Evolutionary conservation across 2,888 invertebrate species (phyloP).

Genomic region (Phragmatobia fuliginosa): DNA sequence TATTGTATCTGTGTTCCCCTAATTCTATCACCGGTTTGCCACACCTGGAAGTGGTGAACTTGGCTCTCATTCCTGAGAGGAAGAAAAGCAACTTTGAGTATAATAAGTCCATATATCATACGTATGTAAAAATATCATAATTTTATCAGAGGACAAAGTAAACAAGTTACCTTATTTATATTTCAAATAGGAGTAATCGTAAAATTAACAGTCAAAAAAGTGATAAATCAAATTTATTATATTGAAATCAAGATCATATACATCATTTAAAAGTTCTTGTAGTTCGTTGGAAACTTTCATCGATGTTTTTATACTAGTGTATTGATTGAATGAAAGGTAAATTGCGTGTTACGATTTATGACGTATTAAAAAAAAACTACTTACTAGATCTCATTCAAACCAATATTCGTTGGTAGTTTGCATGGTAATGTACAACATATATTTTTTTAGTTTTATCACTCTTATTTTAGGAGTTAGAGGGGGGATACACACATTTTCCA

Average conservation of each 20-base stretch:
- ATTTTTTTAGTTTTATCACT: too few relatives aligned
- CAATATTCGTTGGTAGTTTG: too few relatives aligned
- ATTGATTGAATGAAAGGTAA: too few relatives aligned
- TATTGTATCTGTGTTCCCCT: constrained; percentile 57
- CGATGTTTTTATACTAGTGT: too few relatives aligned
- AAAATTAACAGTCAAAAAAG: background rate
- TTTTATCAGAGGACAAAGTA: background rate
- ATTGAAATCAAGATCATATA: background rate
- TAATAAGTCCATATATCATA: background rate
- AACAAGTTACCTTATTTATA: background rate
- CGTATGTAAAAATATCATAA: background rate
- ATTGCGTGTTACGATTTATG: too few relatives aligned
- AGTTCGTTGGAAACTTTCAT: too few relatives aligned
- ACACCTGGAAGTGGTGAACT: constrained; percentile 49
- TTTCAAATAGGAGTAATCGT: background rate
- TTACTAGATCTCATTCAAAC: too few relatives aligned
- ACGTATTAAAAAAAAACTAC: too few relatives aligned
- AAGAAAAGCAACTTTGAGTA: background rate
- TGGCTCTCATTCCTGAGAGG: constrained; percentile 11
- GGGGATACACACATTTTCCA: too few relatives aligned
- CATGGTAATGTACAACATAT: too few relatives aligned
- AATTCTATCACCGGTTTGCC: constrained; percentile 59
- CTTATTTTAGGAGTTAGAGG: too few relatives aligned
- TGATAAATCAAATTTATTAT: background rate
- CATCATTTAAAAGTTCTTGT: too few relatives aligned